These are phyloP conservation scores for Drosophila imparisetae DNA, from an alignment of 2,888 invertebrate genomes.

Conservation along the genomic window DNA sequence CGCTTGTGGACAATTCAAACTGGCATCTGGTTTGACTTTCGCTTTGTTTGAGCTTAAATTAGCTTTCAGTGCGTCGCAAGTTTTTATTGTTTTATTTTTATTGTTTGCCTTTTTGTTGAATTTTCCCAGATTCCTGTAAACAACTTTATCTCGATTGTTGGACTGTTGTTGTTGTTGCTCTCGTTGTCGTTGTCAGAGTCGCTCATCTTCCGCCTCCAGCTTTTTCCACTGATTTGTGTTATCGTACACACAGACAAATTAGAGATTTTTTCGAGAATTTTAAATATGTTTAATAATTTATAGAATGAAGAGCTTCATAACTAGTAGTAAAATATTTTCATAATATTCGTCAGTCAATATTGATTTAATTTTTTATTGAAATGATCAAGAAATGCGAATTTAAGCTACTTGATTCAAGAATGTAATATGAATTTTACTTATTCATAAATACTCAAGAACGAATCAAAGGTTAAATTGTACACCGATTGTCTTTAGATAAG, in stretches of 20 bases:
- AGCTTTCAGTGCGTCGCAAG: constrained; percentile 54
- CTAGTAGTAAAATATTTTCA: no score
- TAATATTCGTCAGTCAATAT: neutral
- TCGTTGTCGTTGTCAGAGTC: constrained; percentile 16
- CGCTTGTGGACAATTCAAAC: constrained; percentile 55
- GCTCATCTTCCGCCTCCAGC: constrained; percentile 70
- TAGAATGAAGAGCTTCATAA: neutral
- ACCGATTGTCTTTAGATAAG: neutral
- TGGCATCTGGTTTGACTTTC: constrained; percentile 50
- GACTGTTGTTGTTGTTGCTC: constrained; percentile 21
- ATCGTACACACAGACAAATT: constrained; percentile 39
- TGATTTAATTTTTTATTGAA: neutral
- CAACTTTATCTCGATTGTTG: constrained; percentile 76
- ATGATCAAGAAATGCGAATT: neutral
- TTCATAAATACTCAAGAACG: neutral
- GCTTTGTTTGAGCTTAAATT: constrained; percentile 74
- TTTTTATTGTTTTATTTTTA: constrained; percentile 52
- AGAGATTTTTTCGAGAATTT: neutral
- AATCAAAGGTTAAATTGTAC: neutral
- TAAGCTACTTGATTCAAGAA: neutral
- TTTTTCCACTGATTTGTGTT: constrained; percentile 55
- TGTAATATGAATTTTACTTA: neutral
- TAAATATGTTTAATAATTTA: no score
- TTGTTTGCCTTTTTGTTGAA: constrained; percentile 64
- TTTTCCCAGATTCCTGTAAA: constrained; percentile 75